Evolutionary conservation across 2,888 invertebrate genomes (phyloP).

Genomic region (Ceramica pisi): DNA sequence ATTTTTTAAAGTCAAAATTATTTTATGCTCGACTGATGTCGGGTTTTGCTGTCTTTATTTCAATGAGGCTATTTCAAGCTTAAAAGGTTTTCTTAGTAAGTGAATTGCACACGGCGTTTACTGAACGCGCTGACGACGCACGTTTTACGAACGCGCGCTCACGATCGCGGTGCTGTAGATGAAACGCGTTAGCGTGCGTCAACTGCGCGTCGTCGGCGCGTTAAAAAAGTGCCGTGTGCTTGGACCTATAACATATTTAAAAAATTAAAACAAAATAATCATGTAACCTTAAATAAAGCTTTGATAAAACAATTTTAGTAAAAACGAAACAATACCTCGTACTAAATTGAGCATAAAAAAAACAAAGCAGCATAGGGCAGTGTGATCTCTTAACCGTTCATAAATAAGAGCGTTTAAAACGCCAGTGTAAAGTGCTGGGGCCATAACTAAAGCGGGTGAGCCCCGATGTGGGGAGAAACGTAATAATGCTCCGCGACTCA

Average conservation of each 20-base stretch:
- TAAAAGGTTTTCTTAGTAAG: conserved; percentile 12
- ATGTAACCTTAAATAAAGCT: background rate
- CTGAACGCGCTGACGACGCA: no score
- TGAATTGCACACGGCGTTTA: background rate
- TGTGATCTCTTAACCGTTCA: conserved; percentile 54
- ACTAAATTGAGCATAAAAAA: conserved; percentile 23
- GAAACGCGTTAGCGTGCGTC: no score
- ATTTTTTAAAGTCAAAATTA: conserved; percentile 28
- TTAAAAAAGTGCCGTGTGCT: no score
- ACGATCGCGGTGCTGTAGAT: no score
- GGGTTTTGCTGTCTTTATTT: conserved; percentile 9
- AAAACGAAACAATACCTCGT: conserved; percentile 18
- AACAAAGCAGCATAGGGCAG: conserved; percentile 47
- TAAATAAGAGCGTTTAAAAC: conserved; percentile 58
- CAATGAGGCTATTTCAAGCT: conserved; percentile 2
- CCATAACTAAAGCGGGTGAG: conserved; percentile 68
- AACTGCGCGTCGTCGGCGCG: no score
- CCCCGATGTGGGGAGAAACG: conserved; percentile 67
- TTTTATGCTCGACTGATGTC: conserved; percentile 16
- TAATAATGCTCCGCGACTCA: conserved; percentile 72
- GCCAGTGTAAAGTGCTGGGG: conserved; percentile 60
- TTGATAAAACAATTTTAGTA: conserved; percentile 10
- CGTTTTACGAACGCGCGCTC: no score
- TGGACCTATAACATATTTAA: no score
- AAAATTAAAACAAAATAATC: background rate